Evolutionary conservation across 2,113 vertebrate species (phyloP).

Genomic region (Poeciliopsis retropinna): DNA sequence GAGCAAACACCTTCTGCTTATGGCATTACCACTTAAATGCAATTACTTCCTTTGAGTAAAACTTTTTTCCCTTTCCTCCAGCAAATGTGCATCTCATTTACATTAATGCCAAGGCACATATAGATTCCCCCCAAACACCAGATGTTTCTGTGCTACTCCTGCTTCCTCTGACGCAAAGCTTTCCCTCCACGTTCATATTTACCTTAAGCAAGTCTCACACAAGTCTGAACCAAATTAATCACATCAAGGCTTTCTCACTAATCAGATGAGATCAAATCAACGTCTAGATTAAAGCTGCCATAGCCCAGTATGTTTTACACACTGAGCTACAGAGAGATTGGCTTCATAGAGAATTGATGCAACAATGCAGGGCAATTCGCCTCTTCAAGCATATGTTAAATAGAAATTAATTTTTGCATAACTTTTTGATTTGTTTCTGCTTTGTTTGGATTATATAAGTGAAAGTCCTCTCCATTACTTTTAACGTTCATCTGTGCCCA

Average conservation of each 20-base stretch:
- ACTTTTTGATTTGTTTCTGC: background rate
- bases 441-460: no score
- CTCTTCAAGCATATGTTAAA: background rate
- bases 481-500: no score
- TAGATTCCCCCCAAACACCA: background rate
- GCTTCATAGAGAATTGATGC: background rate
- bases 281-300: slow-evolving; percentile 14
- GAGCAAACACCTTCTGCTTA: background rate
- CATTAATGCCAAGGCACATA: background rate
- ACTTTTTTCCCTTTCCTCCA: background rate
- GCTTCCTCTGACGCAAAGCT: slow-evolving; percentile 10
- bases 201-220: slow-evolving; percentile 17
- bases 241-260: slow-evolving; percentile 28
- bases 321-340: background rate
- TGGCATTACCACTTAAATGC: no score
- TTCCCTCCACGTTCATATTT: slow-evolving; percentile 10
- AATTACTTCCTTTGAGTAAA: background rate
- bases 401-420: background rate
- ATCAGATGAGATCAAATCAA: slow-evolving; percentile 9
- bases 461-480: no score
- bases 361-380: background rate
- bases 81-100: background rate
- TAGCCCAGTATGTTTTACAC: background rate
- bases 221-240: slow-evolving; percentile 41
- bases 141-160: slow-evolving; percentile 3